A percentile compares a stretch with the other conserved stretches of the same genome.
Conservation (phyloP, 2,888 invertebrate genomes). For the Icerya purchasi region DNA sequence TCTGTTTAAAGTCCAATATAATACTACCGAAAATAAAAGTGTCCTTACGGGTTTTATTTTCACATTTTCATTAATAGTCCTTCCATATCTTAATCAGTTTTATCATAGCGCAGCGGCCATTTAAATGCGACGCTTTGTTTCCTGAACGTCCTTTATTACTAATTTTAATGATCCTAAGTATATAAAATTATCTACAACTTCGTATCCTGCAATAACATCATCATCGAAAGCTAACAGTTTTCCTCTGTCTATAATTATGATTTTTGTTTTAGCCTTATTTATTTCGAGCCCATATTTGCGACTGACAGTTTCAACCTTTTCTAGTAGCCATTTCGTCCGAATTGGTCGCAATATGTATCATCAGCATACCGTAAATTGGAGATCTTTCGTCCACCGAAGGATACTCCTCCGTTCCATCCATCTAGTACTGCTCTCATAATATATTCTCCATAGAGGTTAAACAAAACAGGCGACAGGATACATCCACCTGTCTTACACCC, state of each 20-base stretch:
- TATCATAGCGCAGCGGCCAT: neutral
- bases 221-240: neutral
- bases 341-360: neutral
- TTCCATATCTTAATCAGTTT: neutral
- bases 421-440: neutral
- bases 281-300: neutral
- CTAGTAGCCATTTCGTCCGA: neutral
- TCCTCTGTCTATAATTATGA: neutral
- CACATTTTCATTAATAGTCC: neutral
- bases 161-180: neutral
- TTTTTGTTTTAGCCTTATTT: neutral
- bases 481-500: too few species aligned
- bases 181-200: neutral
- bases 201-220: neutral
- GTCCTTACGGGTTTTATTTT: neutral
- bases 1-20: neutral
- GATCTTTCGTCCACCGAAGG: neutral
- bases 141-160: neutral
- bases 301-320: neutral
- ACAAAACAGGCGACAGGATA: neutral
- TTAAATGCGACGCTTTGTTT: neutral
- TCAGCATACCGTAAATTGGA: neutral
- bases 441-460: neutral
- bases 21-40: neutral
- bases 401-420: neutral